Evolutionary conservation across 2,797 vertebrate species (phyloP).

Genomic region (Acipenser oxyrinchus): DNA sequence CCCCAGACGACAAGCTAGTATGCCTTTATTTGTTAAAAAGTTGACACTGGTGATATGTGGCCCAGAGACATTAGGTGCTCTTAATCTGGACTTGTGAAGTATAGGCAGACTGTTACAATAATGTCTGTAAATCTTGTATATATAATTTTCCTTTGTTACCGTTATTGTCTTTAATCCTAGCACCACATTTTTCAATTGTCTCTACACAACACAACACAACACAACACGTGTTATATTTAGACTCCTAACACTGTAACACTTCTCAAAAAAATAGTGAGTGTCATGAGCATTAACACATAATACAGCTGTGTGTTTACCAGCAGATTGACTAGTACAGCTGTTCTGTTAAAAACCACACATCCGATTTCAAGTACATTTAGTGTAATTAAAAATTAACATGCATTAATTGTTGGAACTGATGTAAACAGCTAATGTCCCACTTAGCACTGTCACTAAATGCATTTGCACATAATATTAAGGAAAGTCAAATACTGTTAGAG

Average conservation of each 20-base stretch:
- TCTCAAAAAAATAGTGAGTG: conserved; percentile 47
- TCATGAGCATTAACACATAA: conserved; percentile 62
- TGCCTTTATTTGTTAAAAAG: too few species aligned
- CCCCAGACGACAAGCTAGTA: too few species aligned
- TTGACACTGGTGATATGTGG: too few species aligned
- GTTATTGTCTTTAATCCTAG: conserved; percentile 16
- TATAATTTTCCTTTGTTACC: too few species aligned
- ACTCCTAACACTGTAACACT: conserved; percentile 55
- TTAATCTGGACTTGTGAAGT: too few species aligned
- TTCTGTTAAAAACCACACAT: conserved; percentile 79
- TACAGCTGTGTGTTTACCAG: conserved; percentile 67
- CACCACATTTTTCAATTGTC: conserved; percentile 45
- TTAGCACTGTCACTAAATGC: conserved; percentile 55
- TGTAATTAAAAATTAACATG: conserved; percentile 87
- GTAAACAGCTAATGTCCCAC: conserved; percentile 76
- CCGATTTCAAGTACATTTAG: conserved; percentile 85
- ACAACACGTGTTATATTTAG: conserved; percentile 43
- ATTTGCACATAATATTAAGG: conserved; percentile 73
- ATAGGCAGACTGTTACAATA: too few species aligned
- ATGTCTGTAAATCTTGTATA: too few species aligned
- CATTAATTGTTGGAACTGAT: conserved; percentile 78
- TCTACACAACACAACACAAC: conserved; percentile 33
- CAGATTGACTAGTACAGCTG: conserved; percentile 76
- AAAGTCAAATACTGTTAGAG: conserved; percentile 70
- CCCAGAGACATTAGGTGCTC: too few species aligned